A percentile compares a stretch with the other conserved stretches of the same genome.
These are phyloP conservation scores for Catocala sponsa DNA, from an alignment of 2,888 invertebrate genomes.

Conservation along the genomic window DNA sequence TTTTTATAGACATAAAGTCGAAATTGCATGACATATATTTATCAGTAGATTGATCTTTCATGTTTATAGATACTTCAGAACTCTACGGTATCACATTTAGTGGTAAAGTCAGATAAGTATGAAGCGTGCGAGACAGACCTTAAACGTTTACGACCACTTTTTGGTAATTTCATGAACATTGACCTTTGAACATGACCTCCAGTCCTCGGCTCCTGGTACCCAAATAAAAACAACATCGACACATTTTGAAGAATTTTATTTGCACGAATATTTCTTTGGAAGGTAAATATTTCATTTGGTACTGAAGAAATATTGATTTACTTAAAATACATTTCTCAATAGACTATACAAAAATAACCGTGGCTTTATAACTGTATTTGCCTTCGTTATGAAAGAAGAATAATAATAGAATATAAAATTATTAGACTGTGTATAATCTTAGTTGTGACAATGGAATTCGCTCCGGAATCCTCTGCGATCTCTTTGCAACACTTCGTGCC, in stretches of 20 bases:
- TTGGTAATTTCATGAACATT: conserved; percentile 11
- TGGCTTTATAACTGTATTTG: conserved; percentile 52
- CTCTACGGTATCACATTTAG: neutral
- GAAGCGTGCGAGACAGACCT: conserved; percentile 1
- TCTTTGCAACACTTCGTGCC: conserved; percentile 93
- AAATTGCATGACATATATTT: neutral
- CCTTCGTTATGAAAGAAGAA: conserved; percentile 65
- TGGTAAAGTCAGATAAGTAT: neutral
- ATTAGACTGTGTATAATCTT: conserved; percentile 64
- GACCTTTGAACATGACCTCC: neutral
- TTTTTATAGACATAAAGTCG: too few relatives aligned
- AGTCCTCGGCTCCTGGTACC: neutral
- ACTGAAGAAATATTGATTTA: conserved; percentile 55
- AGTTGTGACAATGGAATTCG: conserved; percentile 58
- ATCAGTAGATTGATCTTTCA: conserved; percentile 12
- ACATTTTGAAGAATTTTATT: conserved; percentile 52
- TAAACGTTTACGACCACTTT: conserved; percentile 4
- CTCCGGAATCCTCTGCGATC: conserved; percentile 76
- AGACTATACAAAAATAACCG: conserved; percentile 82
- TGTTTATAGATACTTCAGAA: conserved; percentile 3
- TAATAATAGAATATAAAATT: conserved; percentile 62
- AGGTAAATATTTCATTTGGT: conserved; percentile 61
- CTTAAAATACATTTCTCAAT: conserved; percentile 76
- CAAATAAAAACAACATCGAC: conserved; percentile 20
- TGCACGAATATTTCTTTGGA: conserved; percentile 52